Percentiles rank a stretch among this genome's conserved stretches.
These are phyloP conservation scores for Megastigmus dorsalis DNA, from an alignment of 2,888 invertebrate species.

Conservation along the genomic window DNA sequence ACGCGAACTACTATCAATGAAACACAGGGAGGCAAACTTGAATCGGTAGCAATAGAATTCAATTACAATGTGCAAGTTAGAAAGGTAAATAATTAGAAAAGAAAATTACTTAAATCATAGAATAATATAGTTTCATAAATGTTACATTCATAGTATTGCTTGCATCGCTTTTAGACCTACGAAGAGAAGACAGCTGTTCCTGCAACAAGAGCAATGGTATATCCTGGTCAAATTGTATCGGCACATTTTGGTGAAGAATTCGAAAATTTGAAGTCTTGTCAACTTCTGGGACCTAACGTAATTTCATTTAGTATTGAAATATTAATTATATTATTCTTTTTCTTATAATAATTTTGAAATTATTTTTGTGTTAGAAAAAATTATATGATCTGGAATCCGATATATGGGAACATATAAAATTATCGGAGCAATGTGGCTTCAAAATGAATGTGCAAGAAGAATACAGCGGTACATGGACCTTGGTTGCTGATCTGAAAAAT, in stretches of 20 bases:
- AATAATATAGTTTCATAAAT: no score
- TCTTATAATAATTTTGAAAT: neutral
- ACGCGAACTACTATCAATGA: neutral
- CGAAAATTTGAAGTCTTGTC: conserved; percentile 13
- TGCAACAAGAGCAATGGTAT: neutral
- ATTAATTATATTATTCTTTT: neutral
- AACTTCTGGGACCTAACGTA: conserved; percentile 36
- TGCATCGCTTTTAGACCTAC: conserved; percentile 3
- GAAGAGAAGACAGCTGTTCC: conserved; percentile 8
- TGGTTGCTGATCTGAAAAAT: conserved; percentile 46
- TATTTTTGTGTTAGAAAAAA: no score
- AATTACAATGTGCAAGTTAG: conserved; percentile 37
- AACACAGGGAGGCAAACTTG: no score
- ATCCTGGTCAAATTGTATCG: conserved; percentile 17
- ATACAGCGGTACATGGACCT: conserved; percentile 42
- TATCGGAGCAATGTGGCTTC: conserved; percentile 37
- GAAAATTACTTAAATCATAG: neutral
- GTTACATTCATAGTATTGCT: no score
- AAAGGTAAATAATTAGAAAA: conserved; percentile 28
- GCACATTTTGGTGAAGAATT: conserved; percentile 35
- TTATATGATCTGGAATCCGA: conserved; percentile 7
- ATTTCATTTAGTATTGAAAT: neutral
- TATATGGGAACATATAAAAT: neutral
- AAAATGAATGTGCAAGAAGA: conserved; percentile 24
- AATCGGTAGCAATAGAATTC: no score